Evolutionary conservation across 2,888 invertebrate species (phyloP).

Genomic region (Chydorus sphaericus): DNA sequence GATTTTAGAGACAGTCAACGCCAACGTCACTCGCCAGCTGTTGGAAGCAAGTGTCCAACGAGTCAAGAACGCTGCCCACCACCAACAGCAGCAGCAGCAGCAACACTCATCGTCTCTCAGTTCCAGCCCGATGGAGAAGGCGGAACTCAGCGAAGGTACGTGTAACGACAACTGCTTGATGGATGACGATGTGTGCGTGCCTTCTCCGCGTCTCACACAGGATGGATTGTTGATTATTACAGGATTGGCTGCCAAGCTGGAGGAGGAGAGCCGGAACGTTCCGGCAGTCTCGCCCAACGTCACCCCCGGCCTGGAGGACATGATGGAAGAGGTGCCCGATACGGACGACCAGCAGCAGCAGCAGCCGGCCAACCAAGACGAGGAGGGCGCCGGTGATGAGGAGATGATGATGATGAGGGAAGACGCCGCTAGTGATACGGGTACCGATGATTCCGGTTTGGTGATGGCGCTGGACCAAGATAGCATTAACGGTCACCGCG

Average conservation of each 20-base stretch:
- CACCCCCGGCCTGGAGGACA: constrained; percentile 7
- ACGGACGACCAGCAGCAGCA: constrained; percentile 17
- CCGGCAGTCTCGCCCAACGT: neutral
- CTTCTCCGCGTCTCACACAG: neutral
- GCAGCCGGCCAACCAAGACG: constrained; percentile 16
- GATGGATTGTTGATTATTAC: neutral
- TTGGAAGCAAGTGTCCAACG: constrained; percentile 48
- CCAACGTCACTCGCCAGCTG: constrained; percentile 56
- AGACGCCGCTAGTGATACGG: constrained; percentile 13
- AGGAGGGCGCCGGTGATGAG: constrained; percentile 8
- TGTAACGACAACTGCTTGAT: too few species aligned
- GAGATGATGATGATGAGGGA: too few species aligned
- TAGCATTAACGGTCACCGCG: constrained; percentile 31
- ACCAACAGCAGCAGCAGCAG: neutral
- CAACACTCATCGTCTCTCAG: too few species aligned
- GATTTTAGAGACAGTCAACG: constrained; percentile 57
- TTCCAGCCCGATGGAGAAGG: neutral
- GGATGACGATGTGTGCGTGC: too few species aligned
- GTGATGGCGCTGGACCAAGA: constrained; percentile 11
- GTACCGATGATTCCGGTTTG: constrained; percentile 12
- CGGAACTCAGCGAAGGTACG: neutral
- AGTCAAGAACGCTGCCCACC: neutral
- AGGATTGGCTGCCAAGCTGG: constrained; percentile 3
- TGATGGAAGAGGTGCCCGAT: constrained; percentile 17
- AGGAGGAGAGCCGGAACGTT: neutral